Percentiles rank a stretch among this genome's conserved stretches.
phyloP scores from a whole-genome alignment of 2,113 vertebrate genomes.

The Penelope pileata region DNA sequence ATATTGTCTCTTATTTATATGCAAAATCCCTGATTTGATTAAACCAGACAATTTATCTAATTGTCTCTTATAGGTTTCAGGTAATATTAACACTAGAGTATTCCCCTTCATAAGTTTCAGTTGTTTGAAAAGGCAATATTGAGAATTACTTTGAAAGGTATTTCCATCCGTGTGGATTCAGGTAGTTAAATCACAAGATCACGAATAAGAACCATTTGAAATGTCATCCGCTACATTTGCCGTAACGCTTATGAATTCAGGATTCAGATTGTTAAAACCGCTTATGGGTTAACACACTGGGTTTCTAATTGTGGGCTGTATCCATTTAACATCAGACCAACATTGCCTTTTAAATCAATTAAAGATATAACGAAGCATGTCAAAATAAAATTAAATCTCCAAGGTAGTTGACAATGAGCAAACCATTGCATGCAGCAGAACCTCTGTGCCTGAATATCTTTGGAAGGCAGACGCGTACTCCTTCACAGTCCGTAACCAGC shows the following conservation, averaged over 20 bases:
- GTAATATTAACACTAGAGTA: conserved; percentile 33
- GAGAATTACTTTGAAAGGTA: conserved; percentile 14
- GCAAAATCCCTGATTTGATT: conserved; percentile 74
- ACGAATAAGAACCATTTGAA: not conserved
- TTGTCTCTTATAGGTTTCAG: conserved; percentile 65
- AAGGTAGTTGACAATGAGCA: conserved; percentile 10
- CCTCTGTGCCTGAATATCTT: not conserved
- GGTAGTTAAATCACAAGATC: conserved; percentile 36
- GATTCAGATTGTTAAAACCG: not conserved
- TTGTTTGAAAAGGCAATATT: conserved; percentile 59
- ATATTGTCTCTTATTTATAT: conserved; percentile 70
- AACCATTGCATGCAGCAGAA: conserved; percentile 30
- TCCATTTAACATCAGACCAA: not conserved
- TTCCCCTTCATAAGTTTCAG: conserved; percentile 15
- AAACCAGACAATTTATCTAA: conserved; percentile 69
- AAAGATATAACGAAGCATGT: conserved; percentile 15
- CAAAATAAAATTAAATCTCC: not conserved
- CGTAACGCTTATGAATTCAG: not conserved
- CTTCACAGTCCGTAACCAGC: not conserved
- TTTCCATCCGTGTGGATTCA: conserved; percentile 27
- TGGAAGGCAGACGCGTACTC: not conserved
- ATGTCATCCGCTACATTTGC: not conserved
- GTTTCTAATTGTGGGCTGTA: not conserved
- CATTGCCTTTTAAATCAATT: conserved; percentile 49
- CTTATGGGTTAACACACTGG: conserved; percentile 1